phyloP scores from a whole-genome alignment of 1,140 invertebrate species.

The Platyscapa corneri region DNA sequence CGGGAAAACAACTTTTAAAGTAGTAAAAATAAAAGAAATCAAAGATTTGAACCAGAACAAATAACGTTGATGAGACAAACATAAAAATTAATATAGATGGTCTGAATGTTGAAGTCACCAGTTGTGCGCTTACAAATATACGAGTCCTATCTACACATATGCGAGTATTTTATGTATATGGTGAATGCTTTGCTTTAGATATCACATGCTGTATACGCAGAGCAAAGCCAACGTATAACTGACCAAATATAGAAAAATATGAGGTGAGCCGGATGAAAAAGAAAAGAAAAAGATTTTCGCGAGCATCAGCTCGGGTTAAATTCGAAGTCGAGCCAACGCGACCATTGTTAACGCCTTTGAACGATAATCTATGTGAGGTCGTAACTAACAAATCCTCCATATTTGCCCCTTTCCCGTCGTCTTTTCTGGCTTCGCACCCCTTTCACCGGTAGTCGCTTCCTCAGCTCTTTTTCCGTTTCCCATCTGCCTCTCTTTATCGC shows the following conservation, averaged over 20 bases:
- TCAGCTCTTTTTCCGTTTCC: conserved; percentile 22
- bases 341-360: conserved; percentile 57
- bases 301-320: conserved; percentile 22
- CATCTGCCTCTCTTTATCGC: conserved; percentile 3
- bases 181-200: not conserved
- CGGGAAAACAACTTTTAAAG: no score
- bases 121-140: no score
- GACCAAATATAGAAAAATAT: conserved; percentile 22
- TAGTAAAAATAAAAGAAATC: not conserved
- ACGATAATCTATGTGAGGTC: conserved; percentile 59
- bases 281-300: conserved; percentile 13
- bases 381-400: conserved; percentile 60
- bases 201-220: no score
- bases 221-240: not conserved
- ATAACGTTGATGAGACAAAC: not conserved
- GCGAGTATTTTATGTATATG: not conserved
- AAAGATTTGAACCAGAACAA: not conserved
- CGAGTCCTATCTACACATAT: no score
- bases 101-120: not conserved
- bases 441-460: conserved; percentile 31
- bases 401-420: conserved; percentile 55
- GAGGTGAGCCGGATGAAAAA: not conserved
- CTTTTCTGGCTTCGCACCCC: conserved; percentile 31
- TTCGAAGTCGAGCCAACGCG: conserved; percentile 33
- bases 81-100: not conserved